phyloP scores from a whole-genome alignment of 2,113 vertebrate species.

The Motacilla alba region DNA sequence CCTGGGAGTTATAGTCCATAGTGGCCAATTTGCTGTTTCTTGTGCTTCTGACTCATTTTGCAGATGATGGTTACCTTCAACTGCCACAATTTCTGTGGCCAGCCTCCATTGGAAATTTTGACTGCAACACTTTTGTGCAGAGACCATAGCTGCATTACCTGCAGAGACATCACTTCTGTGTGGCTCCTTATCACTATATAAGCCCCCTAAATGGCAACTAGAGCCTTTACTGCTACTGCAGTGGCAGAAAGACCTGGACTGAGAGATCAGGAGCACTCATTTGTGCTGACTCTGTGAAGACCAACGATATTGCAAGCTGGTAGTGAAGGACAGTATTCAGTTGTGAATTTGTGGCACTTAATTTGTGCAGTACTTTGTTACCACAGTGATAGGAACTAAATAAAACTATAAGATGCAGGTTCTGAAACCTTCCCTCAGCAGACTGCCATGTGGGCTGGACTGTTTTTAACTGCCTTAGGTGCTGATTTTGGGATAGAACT shows the following conservation, averaged over 20 bases:
- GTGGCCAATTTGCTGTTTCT: not conserved
- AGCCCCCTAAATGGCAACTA: not conserved
- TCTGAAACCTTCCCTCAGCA: not conserved
- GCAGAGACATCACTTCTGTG: not conserved
- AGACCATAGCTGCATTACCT: not conserved
- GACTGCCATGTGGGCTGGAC: not conserved
- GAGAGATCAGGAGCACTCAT: not conserved
- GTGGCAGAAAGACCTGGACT: not conserved
- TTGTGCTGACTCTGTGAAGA: not conserved
- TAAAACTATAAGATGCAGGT: not conserved
- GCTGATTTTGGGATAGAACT: not conserved
- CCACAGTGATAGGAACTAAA: conserved; percentile 41
- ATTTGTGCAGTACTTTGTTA: not conserved
- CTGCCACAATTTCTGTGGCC: not conserved
- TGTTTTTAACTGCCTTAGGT: not conserved
- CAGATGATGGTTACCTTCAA: not conserved
- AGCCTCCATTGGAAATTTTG: not conserved
- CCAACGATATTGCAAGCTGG: not conserved
- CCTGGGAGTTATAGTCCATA: not conserved
- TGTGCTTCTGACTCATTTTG: not conserved
- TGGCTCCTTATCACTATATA: not conserved
- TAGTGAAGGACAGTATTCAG: not conserved
- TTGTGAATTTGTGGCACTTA: not conserved
- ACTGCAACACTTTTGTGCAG: not conserved
- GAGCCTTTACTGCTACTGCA: not conserved